Percentiles rank a stretch among this genome's conserved stretches.
Conservation (phyloP, 2,113 vertebrate genomes). For the Tapirus terrestris region DNA sequence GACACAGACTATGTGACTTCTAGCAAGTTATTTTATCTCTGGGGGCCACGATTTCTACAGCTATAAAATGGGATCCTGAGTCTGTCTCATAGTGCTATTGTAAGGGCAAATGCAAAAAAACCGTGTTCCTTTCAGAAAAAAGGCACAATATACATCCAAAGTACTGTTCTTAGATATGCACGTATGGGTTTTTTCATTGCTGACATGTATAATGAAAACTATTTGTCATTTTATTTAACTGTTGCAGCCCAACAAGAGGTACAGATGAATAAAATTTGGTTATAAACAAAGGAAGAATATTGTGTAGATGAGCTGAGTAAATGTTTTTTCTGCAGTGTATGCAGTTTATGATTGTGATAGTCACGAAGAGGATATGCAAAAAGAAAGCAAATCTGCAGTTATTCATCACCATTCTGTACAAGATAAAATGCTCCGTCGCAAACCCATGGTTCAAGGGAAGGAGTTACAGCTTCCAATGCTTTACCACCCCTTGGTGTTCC, state of each 20-base stretch:
- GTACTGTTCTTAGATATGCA: neutral
- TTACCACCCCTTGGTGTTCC: neutral
- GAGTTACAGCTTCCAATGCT: neutral
- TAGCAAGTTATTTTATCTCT: slow-evolving; percentile 51
- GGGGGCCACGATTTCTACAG: neutral
- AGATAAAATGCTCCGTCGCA: slow-evolving; percentile 42
- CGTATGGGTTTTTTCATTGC: slow-evolving; percentile 7
- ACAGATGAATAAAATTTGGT: slow-evolving; percentile 59
- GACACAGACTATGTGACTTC: slow-evolving; percentile 40
- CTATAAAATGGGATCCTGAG: neutral
- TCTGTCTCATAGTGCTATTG: neutral
- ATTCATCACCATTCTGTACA: slow-evolving; percentile 31
- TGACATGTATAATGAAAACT: slow-evolving; percentile 27
- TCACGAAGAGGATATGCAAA: slow-evolving; percentile 62
- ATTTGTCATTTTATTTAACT: slow-evolving; percentile 70
- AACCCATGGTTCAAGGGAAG: slow-evolving; percentile 15
- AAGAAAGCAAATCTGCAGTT: slow-evolving; percentile 33
- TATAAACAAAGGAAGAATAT: slow-evolving; percentile 48
- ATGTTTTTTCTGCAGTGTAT: slow-evolving; percentile 53
- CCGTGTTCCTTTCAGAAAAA: slow-evolving; percentile 49
- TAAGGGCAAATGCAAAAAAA: neutral
- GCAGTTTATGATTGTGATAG: slow-evolving; percentile 63
- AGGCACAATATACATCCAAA: neutral
- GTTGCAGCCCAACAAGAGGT: neutral
- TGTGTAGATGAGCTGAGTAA: slow-evolving; percentile 41